Evolutionary conservation across 2,797 vertebrate genomes (phyloP).

Genomic region (Peromyscus melanophrys): DNA sequence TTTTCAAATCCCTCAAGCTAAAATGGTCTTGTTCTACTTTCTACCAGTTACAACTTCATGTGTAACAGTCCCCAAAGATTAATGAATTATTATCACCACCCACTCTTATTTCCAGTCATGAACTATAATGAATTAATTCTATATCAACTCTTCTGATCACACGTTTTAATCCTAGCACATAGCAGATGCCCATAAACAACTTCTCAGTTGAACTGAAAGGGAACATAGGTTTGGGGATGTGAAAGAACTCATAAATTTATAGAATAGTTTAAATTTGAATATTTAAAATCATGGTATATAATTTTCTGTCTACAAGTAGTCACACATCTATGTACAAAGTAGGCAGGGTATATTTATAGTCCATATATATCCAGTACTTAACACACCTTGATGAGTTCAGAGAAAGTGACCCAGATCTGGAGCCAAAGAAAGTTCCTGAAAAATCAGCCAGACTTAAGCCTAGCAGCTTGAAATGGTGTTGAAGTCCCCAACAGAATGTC

Average conservation of each 20-base stretch:
- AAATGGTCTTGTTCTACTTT: not conserved
- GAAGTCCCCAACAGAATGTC: not conserved
- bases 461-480: not conserved
- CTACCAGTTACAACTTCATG: not conserved
- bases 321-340: not conserved
- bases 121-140: not conserved
- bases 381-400: not conserved
- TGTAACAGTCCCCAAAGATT: conserved; percentile 30
- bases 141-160: not conserved
- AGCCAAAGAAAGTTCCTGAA: not conserved
- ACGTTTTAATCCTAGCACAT: not conserved
- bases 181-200: not conserved
- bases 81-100: not conserved
- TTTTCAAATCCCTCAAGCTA: conserved; percentile 37
- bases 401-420: not conserved
- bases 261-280: conserved; percentile 11
- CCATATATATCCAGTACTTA: not conserved
- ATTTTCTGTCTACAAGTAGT: not conserved
- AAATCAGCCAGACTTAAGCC: not conserved
- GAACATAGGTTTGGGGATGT: conserved; percentile 25
- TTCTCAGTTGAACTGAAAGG: conserved; percentile 27
- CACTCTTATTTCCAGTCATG: not conserved
- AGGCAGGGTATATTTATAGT: not conserved
- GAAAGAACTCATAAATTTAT: conserved; percentile 25
- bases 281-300: not conserved